These are phyloP conservation scores for Neomorphus geoffroyi DNA, from an alignment of 2,797 vertebrate species.

Conservation along the genomic window DNA sequence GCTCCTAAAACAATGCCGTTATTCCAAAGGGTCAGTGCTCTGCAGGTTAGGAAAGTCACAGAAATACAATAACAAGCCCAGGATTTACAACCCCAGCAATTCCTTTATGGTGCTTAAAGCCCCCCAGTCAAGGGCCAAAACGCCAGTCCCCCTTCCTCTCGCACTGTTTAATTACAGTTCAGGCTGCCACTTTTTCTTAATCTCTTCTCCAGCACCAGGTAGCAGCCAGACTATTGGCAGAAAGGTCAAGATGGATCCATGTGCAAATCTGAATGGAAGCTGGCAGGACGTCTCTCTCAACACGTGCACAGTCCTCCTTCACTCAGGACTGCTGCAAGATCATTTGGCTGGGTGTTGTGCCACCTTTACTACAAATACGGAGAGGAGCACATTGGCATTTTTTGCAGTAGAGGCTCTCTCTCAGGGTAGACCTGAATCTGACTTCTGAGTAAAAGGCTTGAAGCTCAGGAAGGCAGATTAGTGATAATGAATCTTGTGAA, in stretches of 20 bases:
- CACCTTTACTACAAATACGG: not conserved
- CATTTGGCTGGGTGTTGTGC: not conserved
- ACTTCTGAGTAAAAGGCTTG: not conserved
- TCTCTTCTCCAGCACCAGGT: not conserved
- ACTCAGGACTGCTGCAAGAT: not conserved
- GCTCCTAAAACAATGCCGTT: not conserved
- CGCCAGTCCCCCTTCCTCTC: not conserved
- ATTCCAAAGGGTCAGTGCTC: fast-evolving
- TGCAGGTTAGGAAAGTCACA: not conserved
- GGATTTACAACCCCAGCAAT: not conserved
- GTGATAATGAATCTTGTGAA: not conserved
- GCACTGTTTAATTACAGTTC: not conserved
- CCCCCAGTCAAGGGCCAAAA: not conserved
- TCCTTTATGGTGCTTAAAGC: not conserved
- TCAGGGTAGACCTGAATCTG: not conserved
- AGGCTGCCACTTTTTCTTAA: not conserved
- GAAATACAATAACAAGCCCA: fast-evolving
- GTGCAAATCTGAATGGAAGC: not conserved
- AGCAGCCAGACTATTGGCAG: not conserved
- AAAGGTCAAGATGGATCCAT: not conserved
- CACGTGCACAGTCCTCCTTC: not conserved
- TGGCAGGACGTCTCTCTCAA: not conserved
- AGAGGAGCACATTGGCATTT: not conserved
- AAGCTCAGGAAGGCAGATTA: not conserved
- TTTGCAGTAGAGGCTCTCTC: not conserved